Conservation (phyloP, 2,113 vertebrate species). For the Pelusios castaneus region DNA sequence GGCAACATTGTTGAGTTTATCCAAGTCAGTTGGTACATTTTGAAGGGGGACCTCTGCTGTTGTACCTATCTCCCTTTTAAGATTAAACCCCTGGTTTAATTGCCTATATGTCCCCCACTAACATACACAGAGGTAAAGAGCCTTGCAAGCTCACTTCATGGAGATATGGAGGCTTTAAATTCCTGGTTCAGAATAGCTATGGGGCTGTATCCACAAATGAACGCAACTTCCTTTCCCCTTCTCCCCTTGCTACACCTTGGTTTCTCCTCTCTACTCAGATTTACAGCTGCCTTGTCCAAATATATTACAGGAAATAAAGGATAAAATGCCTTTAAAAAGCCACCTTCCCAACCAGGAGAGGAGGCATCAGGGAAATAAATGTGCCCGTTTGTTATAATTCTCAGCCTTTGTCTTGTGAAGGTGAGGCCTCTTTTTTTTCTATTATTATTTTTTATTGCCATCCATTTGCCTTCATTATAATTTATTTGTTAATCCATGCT, state of each 20-base stretch:
- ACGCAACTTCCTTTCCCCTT: slow-evolving; percentile 35
- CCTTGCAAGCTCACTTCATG: accelerated
- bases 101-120: not conserved
- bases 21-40: accelerated
- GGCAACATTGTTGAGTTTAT: not conserved
- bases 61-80: accelerated
- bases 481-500: slow-evolving; percentile 76
- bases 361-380: slow-evolving; percentile 58
- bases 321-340: slow-evolving; percentile 66
- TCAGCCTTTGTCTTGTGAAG: slow-evolving; percentile 67
- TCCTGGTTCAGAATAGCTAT: slow-evolving; percentile 33
- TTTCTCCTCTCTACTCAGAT: slow-evolving; percentile 65
- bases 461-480: slow-evolving; percentile 73
- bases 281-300: slow-evolving; percentile 69
- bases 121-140: not conserved
- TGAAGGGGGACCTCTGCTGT: not conserved
- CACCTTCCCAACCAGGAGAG: slow-evolving; percentile 48
- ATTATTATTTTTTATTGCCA: slow-evolving; percentile 70
- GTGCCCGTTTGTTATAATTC: slow-evolving; percentile 64
- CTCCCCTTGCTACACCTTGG: slow-evolving; percentile 43
- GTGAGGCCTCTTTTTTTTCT: slow-evolving; percentile 69
- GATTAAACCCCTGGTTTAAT: accelerated
- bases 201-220: slow-evolving; percentile 41
- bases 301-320: slow-evolving; percentile 73
- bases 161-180: not conserved